phyloP scores from a whole-genome alignment of 2,888 invertebrate genomes.

The Microdon myrmicae region DNA sequence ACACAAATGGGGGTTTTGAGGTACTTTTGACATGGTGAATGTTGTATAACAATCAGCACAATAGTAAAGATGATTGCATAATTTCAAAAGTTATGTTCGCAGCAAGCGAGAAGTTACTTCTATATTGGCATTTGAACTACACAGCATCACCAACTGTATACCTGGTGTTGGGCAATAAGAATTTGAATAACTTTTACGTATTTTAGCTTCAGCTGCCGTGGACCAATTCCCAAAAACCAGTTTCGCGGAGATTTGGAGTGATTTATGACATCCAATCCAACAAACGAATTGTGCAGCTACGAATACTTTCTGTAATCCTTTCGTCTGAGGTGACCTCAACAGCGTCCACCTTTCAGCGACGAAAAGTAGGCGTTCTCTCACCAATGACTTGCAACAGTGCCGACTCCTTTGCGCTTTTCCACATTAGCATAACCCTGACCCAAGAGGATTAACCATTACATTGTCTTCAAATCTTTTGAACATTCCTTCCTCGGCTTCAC shows the following conservation, averaged over 20 bases:
- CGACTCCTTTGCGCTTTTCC: constrained; percentile 40
- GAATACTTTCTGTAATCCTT: constrained; percentile 23
- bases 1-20: no score
- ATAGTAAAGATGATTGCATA: no score
- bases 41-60: no score
- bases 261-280: constrained; percentile 30
- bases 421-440: constrained; percentile 49
- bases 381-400: constrained; percentile 43
- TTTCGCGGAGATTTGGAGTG: constrained; percentile 17
- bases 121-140: no score
- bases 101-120: no score
- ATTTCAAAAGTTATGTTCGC: no score
- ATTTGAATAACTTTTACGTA: no score
- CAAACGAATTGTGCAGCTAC: constrained; percentile 22
- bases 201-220: constrained; percentile 33
- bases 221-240: constrained; percentile 28
- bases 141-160: no score
- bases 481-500: no score
- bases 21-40: no score
- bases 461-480: constrained; percentile 19
- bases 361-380: constrained; percentile 41
- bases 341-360: constrained; percentile 11
- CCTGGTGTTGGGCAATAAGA: no score
- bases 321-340: constrained; percentile 27
- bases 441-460: constrained; percentile 39